phyloP scores from a whole-genome alignment of 2,888 invertebrate genomes.

The Alviniconcha strummeri region DNA sequence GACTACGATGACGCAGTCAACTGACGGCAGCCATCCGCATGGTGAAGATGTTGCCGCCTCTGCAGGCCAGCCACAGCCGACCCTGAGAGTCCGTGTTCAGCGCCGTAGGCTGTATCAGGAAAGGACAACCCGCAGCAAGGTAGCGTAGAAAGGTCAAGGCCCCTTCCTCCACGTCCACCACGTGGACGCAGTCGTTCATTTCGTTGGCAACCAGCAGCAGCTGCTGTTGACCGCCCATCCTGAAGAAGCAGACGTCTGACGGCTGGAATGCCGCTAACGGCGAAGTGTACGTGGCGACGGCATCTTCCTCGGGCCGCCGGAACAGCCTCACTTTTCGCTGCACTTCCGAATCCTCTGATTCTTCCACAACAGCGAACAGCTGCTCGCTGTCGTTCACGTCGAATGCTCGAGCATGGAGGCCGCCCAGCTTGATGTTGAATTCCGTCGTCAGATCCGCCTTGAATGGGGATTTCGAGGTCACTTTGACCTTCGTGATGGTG shows the following conservation, averaged over 20 bases:
- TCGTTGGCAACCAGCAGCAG: background rate
- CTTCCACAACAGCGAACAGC: constrained; percentile 4
- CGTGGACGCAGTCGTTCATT: background rate
- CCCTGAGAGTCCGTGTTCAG: background rate
- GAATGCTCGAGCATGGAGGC: background rate
- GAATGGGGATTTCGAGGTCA: background rate
- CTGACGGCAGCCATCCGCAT: too few relatives aligned
- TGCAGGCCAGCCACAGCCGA: background rate
- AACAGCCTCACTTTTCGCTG: constrained; percentile 3
- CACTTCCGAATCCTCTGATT: background rate
- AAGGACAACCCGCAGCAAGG: background rate
- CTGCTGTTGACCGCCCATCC: background rate
- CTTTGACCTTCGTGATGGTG: background rate
- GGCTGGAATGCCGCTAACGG: background rate
- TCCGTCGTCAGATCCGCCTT: background rate
- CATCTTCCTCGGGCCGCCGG: background rate
- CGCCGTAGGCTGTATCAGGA: background rate
- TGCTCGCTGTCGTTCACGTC: background rate
- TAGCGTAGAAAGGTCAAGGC: background rate
- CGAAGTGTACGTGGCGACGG: background rate
- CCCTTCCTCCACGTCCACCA: background rate
- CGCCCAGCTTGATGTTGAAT: background rate
- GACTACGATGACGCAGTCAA: too few relatives aligned
- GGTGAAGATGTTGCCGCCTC: background rate
- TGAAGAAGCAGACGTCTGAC: constrained; percentile 11